Conservation (phyloP, 2,888 invertebrate species). For the Esperia sulphurella region DNA sequence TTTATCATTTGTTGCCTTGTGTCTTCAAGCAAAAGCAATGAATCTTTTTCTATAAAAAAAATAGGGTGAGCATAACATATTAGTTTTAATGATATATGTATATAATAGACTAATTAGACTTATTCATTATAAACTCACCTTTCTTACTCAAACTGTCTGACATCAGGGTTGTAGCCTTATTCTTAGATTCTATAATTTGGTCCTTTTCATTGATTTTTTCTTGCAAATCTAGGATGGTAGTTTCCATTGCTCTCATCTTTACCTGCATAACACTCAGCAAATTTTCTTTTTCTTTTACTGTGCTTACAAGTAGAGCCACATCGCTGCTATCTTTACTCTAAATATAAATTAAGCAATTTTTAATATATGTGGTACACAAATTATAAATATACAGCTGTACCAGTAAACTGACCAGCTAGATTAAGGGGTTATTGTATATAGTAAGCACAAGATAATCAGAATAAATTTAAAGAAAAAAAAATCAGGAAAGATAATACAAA, state of each 20-base stretch:
- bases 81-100: background rate
- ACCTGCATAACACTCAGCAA: conserved; percentile 61
- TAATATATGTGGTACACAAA: no score
- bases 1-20: conserved; percentile 89
- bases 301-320: conserved; percentile 78
- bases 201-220: conserved; percentile 91
- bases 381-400: background rate
- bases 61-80: background rate
- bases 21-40: conserved; percentile 86
- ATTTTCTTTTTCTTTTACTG: conserved; percentile 80
- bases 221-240: conserved; percentile 88
- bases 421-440: no score
- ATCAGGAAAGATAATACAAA: no score
- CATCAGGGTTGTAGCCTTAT: conserved; percentile 87
- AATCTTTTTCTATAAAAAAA: conserved; percentile 79
- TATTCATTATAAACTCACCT: conserved; percentile 39
- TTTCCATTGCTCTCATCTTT: conserved; percentile 82
- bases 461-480: no score
- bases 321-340: conserved; percentile 51
- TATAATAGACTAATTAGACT: no score
- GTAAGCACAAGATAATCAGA: no score
- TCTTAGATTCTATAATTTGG: conserved; percentile 89
- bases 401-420: no score
- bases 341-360: background rate
- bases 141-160: conserved; percentile 85